A percentile compares a stretch with the other conserved stretches of the same genome.
Conservation (phyloP, 2,797 vertebrate species). For the Anguilla obscura region DNA sequence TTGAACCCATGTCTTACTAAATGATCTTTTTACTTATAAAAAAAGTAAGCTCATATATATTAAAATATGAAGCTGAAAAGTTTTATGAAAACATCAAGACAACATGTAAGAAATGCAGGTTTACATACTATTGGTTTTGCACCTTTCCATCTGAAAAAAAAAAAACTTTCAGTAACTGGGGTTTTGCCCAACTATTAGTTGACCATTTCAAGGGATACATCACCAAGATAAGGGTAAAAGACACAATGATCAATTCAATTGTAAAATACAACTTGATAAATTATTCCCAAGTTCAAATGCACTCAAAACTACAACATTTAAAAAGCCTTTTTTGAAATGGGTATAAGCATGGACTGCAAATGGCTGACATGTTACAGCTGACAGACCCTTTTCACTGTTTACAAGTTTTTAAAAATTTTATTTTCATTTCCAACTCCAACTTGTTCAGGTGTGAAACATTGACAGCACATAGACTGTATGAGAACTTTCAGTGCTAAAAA, state of each 20-base stretch:
- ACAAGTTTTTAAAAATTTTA: background rate
- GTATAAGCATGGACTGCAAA: background rate
- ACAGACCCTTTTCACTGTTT: background rate
- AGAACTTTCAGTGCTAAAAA: too few relatives aligned
- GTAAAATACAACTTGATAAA: background rate
- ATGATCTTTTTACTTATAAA: background rate
- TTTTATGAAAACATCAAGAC: background rate
- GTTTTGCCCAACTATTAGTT: background rate
- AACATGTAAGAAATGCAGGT: background rate
- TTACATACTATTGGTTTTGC: background rate
- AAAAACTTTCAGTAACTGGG: too few relatives aligned
- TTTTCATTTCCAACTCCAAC: background rate
- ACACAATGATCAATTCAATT: background rate
- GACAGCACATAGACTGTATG: too few relatives aligned
- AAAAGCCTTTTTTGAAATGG: background rate
- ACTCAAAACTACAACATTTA: background rate
- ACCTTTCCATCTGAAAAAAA: too few relatives aligned
- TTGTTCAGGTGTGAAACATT: too few relatives aligned
- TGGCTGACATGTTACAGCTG: background rate
- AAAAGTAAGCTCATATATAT: background rate
- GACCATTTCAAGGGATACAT: background rate
- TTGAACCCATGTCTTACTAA: background rate
- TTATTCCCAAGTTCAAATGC: background rate
- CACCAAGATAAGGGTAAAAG: background rate
- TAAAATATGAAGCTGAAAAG: background rate